A percentile compares a stretch with the other conserved stretches of the same genome.
phyloP scores from a whole-genome alignment of 2,888 invertebrate genomes.

The Nasonovia ribisnigri region DNA sequence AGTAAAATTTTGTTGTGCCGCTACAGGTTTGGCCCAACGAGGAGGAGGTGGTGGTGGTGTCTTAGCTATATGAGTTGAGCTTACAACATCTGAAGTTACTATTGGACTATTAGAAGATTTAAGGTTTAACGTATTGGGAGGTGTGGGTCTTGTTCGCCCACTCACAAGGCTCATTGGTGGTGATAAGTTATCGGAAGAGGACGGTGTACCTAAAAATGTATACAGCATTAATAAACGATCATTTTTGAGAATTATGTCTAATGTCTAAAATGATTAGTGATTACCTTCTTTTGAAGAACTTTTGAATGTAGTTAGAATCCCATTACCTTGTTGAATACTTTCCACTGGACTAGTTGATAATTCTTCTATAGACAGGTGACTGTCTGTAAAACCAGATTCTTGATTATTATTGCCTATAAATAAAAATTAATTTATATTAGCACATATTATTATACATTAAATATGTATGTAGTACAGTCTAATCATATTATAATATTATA shows the following conservation, averaged over 20 bases:
- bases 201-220: slow-evolving; percentile 67
- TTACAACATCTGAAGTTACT: slow-evolving; percentile 68
- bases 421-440: slow-evolving; percentile 14
- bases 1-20: slow-evolving; percentile 78
- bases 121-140: slow-evolving; percentile 86
- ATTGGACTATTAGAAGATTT: slow-evolving; percentile 71
- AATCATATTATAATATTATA: background rate
- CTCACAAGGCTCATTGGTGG: slow-evolving; percentile 66
- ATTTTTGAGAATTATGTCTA: background rate
- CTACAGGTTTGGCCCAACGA: slow-evolving; percentile 85
- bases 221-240: background rate
- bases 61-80: slow-evolving; percentile 67
- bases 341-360: slow-evolving; percentile 71
- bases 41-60: slow-evolving; percentile 88
- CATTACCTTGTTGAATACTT: slow-evolving; percentile 73
- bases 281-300: slow-evolving; percentile 69
- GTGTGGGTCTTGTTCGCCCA: slow-evolving; percentile 80
- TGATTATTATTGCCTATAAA: slow-evolving; percentile 70
- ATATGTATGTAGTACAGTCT: background rate
- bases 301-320: slow-evolving; percentile 78
- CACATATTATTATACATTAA: background rate
- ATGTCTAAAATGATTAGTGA: background rate
- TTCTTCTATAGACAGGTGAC: slow-evolving; percentile 66
- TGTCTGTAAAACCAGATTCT: slow-evolving; percentile 69
- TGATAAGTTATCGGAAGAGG: slow-evolving; percentile 67